phyloP scores from a whole-genome alignment of 2,888 invertebrate species.

The Ophion ventricosus region DNA sequence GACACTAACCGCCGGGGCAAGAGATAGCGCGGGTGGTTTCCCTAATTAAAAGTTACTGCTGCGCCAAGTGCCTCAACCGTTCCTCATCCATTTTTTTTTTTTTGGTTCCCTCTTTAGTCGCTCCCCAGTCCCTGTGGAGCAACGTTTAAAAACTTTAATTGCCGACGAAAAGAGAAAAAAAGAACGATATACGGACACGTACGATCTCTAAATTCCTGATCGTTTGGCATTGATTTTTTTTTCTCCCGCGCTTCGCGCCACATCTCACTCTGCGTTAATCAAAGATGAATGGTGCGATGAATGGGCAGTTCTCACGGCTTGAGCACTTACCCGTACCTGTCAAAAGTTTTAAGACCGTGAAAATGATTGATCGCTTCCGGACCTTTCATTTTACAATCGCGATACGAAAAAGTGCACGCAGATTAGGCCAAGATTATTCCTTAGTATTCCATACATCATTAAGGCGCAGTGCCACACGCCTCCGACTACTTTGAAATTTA shows the following conservation, averaged over 20 bases:
- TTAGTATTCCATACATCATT: background rate
- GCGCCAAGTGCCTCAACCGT: constrained; percentile 61
- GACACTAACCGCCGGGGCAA: constrained; percentile 67
- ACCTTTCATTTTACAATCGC: background rate
- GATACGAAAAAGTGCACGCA: background rate
- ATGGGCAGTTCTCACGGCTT: background rate
- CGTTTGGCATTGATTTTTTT: background rate
- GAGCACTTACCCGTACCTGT: background rate
- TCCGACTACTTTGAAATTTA: too few species aligned
- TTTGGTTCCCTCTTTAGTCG: constrained; percentile 17
- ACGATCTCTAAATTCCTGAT: constrained; percentile 2
- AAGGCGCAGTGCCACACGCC: background rate
- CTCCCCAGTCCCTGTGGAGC: constrained; percentile 37
- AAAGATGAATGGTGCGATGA: background rate
- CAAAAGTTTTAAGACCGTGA: background rate
- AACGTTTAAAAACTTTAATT: constrained; percentile 63
- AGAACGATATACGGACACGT: constrained; percentile 10
- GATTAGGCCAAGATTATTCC: background rate
- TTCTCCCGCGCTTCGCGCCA: background rate
- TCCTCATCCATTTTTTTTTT: constrained; percentile 22
- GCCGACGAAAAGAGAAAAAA: constrained; percentile 9
- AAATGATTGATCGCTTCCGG: background rate
- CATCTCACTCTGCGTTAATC: background rate
- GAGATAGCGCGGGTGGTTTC: constrained; percentile 70
- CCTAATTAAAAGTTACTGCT: constrained; percentile 79